These are phyloP conservation scores for Lysiphlebus fabarum DNA, from an alignment of 1,140 invertebrate species.

Conservation along the genomic window DNA sequence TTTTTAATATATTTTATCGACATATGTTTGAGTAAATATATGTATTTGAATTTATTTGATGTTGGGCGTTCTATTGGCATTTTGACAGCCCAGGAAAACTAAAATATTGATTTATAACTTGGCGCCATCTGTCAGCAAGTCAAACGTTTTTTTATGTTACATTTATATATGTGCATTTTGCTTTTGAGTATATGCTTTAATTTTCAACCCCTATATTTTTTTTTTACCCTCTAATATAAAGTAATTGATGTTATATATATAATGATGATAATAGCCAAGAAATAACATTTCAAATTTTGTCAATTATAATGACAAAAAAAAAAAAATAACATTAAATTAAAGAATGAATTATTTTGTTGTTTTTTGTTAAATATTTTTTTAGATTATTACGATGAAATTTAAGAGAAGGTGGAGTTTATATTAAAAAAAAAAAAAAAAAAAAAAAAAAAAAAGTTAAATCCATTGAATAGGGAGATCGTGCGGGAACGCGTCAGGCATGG, in stretches of 20 bases:
- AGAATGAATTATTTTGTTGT: too few relatives aligned
- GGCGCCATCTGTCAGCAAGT: conserved; percentile 31
- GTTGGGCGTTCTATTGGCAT: background rate
- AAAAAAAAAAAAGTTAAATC: conserved; percentile 6
- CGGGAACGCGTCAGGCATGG: background rate
- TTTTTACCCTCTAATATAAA: too few relatives aligned
- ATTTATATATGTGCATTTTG: too few relatives aligned
- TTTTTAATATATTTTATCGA: conserved; percentile 1
- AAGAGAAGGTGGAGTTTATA: background rate
- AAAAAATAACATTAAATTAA: too few relatives aligned
- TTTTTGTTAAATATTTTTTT: too few relatives aligned
- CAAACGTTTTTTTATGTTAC: background rate
- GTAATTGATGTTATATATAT: too few relatives aligned
- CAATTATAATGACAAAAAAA: too few relatives aligned
- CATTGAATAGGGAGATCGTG: conserved; percentile 8
- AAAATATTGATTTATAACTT: conserved; percentile 32
- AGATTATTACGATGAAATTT: too few relatives aligned
- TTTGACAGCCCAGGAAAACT: conserved; percentile 19
- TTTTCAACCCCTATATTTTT: too few relatives aligned
- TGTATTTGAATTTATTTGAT: conserved; percentile 9
- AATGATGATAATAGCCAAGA: too few relatives aligned
- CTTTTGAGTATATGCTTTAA: too few relatives aligned
- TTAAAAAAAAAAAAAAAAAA: conserved; percentile 4
- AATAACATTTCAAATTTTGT: too few relatives aligned
- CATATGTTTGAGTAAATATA: conserved; percentile 6